Evolutionary conservation across 2,888 invertebrate genomes (phyloP), one percentile per base, ranked within the genome.

Genomic region (Tenthredo scrophulariae): DNA sequence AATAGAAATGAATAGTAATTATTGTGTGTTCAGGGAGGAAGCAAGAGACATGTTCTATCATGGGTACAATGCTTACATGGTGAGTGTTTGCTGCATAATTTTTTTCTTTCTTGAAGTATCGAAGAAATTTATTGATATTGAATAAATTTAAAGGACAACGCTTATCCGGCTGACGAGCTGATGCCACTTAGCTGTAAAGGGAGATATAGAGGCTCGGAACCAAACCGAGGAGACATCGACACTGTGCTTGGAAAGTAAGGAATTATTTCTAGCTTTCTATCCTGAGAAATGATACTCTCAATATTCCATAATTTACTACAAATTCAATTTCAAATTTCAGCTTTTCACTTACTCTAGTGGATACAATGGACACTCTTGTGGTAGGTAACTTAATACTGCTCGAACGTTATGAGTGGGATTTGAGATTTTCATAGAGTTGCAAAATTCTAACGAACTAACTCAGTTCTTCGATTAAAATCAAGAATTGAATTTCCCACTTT

Each of bases 171-270:
- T 26, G 99, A 99, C 94, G 99, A 99, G 94, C 94, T 99, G 88
- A 99, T 99, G 99, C 99, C 99, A 0, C 94, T 99, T 58, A 98
- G 97, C 91, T 99, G 99, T 93, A 96, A 97, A 91, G 99, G 99
- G 43, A 94, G 99, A 84, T 98, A 97, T 93, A 95, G 98, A 89
- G 99, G 98, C 6, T 95, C 97, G 7, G 98, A 98, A 82, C 97
- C 98, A 4, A 97, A 97, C 88, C 95, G 99, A 79, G 99, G 99
- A 3, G 99, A 99, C 92, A 97, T 99, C 94, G 99, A 99, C 93
- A 99, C 99, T 93, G 96, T 97, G 58, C 95, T 99, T 87, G 99
- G 99, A 94, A 99, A 99, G 98, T 99, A 94, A 96, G 98, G 94
- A 62, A 50, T 80, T 62, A 43, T 62, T 62, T 70, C 67, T 67